These are phyloP conservation scores for Lordiphosa andalusiaca DNA, from an alignment of 2,888 invertebrate species.

Conservation along the genomic window DNA sequence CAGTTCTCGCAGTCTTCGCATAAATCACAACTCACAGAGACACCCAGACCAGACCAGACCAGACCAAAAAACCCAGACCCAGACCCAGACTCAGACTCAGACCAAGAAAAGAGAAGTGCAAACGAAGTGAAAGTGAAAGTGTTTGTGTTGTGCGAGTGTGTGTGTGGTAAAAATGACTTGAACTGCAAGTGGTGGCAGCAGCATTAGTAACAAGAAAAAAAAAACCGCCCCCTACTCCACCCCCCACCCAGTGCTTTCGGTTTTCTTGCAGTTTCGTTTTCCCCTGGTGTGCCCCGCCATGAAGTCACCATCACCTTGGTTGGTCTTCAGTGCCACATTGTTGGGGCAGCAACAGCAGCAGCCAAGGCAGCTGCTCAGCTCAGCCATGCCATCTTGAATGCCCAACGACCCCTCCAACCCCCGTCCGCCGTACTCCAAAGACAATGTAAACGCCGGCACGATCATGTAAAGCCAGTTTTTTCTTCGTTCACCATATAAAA, in stretches of 20 bases:
- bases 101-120: slow-evolving; percentile 34
- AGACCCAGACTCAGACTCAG: slow-evolving; percentile 30
- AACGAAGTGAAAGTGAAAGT: slow-evolving; percentile 65
- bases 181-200: slow-evolving; percentile 58
- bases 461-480: slow-evolving; percentile 67
- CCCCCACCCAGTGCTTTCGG: neutral
- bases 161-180: slow-evolving; percentile 49
- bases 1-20: slow-evolving; percentile 69
- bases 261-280: slow-evolving; percentile 4
- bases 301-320: neutral
- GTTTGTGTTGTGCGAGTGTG: slow-evolving; percentile 14
- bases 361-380: slow-evolving; percentile 4
- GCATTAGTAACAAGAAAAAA: slow-evolving; percentile 3
- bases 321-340: neutral
- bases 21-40: slow-evolving; percentile 57
- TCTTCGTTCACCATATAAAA: slow-evolving; percentile 62
- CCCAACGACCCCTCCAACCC: slow-evolving; percentile 17
- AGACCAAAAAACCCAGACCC: slow-evolving; percentile 5
- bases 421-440: slow-evolving; percentile 40
- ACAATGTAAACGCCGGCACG: slow-evolving; percentile 70
- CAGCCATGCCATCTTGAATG: slow-evolving; percentile 66
- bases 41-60: slow-evolving; percentile 11
- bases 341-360: slow-evolving; percentile 3
- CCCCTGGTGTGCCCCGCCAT: neutral
- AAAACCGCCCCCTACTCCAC: too few species aligned